Evolutionary conservation across 2,888 invertebrate genomes (phyloP).

Genomic region (Abscondita cerata): DNA sequence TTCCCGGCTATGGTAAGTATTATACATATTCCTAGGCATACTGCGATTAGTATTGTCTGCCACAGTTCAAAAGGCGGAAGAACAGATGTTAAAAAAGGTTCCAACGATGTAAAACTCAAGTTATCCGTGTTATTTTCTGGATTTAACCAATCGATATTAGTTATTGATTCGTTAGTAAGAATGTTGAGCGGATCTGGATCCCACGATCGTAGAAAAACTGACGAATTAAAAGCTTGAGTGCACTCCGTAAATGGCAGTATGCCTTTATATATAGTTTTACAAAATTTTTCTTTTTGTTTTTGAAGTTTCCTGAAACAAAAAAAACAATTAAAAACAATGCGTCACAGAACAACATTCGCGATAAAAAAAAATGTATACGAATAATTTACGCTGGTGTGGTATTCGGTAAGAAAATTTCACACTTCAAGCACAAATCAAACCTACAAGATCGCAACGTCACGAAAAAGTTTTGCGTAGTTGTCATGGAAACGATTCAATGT

Average conservation of each 20-base stretch:
- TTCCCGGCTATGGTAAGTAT: constrained; percentile 94
- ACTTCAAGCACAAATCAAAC: too few species aligned
- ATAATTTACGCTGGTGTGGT: too few species aligned
- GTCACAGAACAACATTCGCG: too few species aligned
- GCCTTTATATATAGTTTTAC: constrained; percentile 70
- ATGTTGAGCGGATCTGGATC: constrained; percentile 54
- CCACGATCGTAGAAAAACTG: constrained; percentile 47
- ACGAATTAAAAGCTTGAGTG: constrained; percentile 62
- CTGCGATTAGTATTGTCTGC: constrained; percentile 88
- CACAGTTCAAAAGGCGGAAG: constrained; percentile 88
- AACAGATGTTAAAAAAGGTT: constrained; percentile 60
- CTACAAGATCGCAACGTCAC: too few species aligned
- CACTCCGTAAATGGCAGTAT: constrained; percentile 68
- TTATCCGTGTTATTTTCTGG: constrained; percentile 30
- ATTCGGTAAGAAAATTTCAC: too few species aligned
- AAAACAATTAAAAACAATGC: too few species aligned
- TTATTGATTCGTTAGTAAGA: constrained; percentile 43
- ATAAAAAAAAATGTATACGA: too few species aligned
- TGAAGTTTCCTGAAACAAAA: constrained; percentile 73
- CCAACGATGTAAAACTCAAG: constrained; percentile 35
- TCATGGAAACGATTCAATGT: too few species aligned
- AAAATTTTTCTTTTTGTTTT: constrained; percentile 75
- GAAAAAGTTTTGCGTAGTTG: too few species aligned
- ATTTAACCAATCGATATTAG: constrained; percentile 34
- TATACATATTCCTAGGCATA: constrained; percentile 86